A percentile compares a stretch with the other conserved stretches of the same genome.
phyloP scores from a whole-genome alignment of 2,113 vertebrate species.

The Triplophysa dalaica region DNA sequence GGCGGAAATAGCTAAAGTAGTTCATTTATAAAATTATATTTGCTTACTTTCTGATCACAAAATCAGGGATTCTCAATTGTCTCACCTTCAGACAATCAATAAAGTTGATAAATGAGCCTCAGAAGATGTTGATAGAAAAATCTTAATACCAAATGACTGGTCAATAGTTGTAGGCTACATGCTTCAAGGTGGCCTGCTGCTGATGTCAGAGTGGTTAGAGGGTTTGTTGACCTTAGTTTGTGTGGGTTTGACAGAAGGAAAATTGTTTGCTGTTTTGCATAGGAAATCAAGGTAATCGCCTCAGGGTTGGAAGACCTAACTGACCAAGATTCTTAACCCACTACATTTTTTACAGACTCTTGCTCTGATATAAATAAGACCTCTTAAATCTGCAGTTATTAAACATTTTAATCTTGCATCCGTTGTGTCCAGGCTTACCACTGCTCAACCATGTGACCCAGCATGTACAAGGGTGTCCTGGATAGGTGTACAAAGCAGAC shows the following conservation, averaged over 20 bases:
- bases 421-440: not conserved
- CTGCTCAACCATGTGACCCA: not conserved
- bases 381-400: constrained; percentile 29
- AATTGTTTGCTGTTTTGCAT: constrained; percentile 27
- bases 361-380: constrained; percentile 46
- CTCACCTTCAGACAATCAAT: not conserved
- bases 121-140: not conserved
- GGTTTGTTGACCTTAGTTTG: constrained; percentile 48
- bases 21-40: not conserved
- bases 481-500: constrained; percentile 4
- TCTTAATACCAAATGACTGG: not conserved
- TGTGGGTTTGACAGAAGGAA: constrained; percentile 30
- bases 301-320: constrained; percentile 7
- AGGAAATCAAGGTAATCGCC: constrained; percentile 33
- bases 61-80: not conserved
- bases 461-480: not conserved
- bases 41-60: not conserved
- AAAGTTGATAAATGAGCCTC: not conserved
- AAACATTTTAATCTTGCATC: constrained; percentile 23
- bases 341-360: constrained; percentile 5
- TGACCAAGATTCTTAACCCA: constrained; percentile 30
- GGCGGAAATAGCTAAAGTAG: constrained; percentile 26
- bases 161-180: not conserved
- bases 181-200: constrained; percentile 54
- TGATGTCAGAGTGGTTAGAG: constrained; percentile 57